These are phyloP conservation scores for Neostethus bicornis DNA, from an alignment of 2,797 vertebrate genomes.

Conservation along the genomic window DNA sequence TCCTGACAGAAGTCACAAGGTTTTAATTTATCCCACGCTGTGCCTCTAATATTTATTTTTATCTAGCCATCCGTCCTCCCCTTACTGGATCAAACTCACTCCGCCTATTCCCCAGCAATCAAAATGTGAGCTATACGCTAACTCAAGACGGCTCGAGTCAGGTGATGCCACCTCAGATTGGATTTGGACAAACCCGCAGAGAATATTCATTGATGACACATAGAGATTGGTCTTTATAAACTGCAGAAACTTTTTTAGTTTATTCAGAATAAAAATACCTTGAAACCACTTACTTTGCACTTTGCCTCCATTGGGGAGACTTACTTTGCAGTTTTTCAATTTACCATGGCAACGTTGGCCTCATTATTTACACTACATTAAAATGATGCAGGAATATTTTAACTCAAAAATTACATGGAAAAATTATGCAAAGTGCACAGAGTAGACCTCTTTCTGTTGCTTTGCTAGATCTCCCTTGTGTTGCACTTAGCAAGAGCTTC, in stretches of 20 bases:
- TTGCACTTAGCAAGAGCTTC: slow-evolving; percentile 48
- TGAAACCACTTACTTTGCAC: slow-evolving; percentile 20
- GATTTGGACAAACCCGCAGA: slow-evolving; percentile 36
- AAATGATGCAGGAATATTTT: slow-evolving; percentile 51
- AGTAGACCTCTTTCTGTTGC: slow-evolving; percentile 42
- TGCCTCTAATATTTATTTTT: slow-evolving; percentile 44
- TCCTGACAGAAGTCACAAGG: slow-evolving; percentile 25
- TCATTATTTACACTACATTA: slow-evolving; percentile 63
- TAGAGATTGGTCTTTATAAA: slow-evolving; percentile 31
- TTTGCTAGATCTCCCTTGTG: slow-evolving; percentile 26
- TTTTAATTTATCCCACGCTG: slow-evolving; percentile 39
- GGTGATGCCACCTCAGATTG: slow-evolving; percentile 42
- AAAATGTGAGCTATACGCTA: slow-evolving; percentile 22
- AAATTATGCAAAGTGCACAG: slow-evolving; percentile 44
- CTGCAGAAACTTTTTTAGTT: slow-evolving; percentile 46
- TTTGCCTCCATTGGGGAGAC: slow-evolving; percentile 36
- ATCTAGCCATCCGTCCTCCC: slow-evolving; percentile 43
- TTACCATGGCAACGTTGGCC: slow-evolving; percentile 56
- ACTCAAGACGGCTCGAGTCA: slow-evolving; percentile 18
- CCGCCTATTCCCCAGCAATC: slow-evolving; percentile 21
- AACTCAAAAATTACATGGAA: slow-evolving; percentile 40
- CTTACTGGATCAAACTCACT: slow-evolving; percentile 51
- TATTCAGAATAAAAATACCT: slow-evolving; percentile 31
- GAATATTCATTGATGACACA: slow-evolving; percentile 37
- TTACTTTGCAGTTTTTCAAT: slow-evolving; percentile 67